Evolutionary conservation across 2,888 invertebrate genomes (phyloP).

Genomic region (Dicyrtoma fusca): DNA sequence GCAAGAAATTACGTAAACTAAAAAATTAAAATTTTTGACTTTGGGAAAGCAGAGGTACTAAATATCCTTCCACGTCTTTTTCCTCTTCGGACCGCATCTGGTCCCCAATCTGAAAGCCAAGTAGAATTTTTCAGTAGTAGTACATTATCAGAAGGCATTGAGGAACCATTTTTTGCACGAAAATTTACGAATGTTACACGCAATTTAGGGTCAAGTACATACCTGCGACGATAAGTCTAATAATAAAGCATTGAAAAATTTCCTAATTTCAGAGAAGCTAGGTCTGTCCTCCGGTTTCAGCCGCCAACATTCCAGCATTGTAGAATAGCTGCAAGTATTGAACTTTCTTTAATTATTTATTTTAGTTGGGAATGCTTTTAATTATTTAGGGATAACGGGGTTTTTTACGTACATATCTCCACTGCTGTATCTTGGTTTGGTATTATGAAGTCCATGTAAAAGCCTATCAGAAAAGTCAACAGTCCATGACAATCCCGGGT

Average conservation of each 20-base stretch:
- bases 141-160: too few relatives aligned
- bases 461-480: slow-evolving; percentile 26
- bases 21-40: too few relatives aligned
- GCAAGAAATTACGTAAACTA: too few relatives aligned
- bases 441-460: slow-evolving; percentile 21
- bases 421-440: slow-evolving; percentile 24
- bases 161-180: neutral
- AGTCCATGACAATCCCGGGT: slow-evolving; percentile 30
- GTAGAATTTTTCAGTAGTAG: neutral
- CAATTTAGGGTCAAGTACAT: neutral
- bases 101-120: too few relatives aligned
- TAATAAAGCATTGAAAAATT: slow-evolving; percentile 19
- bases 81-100: neutral
- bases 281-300: slow-evolving; percentile 31
- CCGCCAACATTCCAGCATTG: slow-evolving; percentile 38
- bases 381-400: neutral
- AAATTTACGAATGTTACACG: neutral
- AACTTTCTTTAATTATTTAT: too few relatives aligned
- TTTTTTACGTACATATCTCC: slow-evolving; percentile 17
- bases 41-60: slow-evolving; percentile 21
- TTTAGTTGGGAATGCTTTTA: too few relatives aligned
- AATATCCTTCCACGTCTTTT: slow-evolving; percentile 26
- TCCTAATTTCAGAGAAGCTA: slow-evolving; percentile 17
- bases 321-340: slow-evolving; percentile 12
- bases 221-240: slow-evolving; percentile 16